Base-by-base conservation (phyloP, 1,140 invertebrate species). In the Drosophila sulfurigaster region DNA sequence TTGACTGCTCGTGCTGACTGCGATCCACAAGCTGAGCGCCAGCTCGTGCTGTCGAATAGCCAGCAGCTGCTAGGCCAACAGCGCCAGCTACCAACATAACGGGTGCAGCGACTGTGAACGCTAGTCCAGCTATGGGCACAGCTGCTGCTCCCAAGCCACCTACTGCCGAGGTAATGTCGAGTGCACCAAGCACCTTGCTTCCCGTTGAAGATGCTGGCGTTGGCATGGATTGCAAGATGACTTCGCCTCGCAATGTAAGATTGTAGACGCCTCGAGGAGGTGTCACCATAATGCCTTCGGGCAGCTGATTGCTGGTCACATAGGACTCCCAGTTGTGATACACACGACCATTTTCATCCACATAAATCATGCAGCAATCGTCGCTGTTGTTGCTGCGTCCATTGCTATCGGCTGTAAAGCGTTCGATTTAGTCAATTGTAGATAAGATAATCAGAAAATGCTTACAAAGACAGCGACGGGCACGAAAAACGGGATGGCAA, bases 261-360 rank as follows among this genome's bases (percentile, higher is more conserved):
- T 56, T 69, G 38, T 92, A 92, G 16, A 82, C 8, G 1, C 91
- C 91, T 5, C 58, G 65, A 2, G 56, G n/a, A 2, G 91, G 91
- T 0, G 87, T 75, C 38, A 92, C 73, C 87, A 92, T 81, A 2
- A 78, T 48, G 0, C 91, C 91, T 7, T 59, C 54, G 1, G 91
- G 91, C 25, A 92, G 63, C 45, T 82, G 63, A 69, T 92, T 92
- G 0, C 67, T 68, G 16, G 45, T 25, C 49, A 91, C 70, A 77
- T 79, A 92, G 3, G 81, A 69, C 0, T 57, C 51, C 91, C 91
- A 92, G 52, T 91, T 92, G 43, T 88, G 79, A 78, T 92, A 92
- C 0, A 91, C 85, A 1, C 91, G 83, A 11, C 83, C 88, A 7
- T 54, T 65, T 30, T 91, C 91, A 54, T 92, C 91, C 5, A 92